Evolutionary conservation across 2,888 invertebrate genomes (phyloP).

Genomic region (Xanthorhoe designata): DNA sequence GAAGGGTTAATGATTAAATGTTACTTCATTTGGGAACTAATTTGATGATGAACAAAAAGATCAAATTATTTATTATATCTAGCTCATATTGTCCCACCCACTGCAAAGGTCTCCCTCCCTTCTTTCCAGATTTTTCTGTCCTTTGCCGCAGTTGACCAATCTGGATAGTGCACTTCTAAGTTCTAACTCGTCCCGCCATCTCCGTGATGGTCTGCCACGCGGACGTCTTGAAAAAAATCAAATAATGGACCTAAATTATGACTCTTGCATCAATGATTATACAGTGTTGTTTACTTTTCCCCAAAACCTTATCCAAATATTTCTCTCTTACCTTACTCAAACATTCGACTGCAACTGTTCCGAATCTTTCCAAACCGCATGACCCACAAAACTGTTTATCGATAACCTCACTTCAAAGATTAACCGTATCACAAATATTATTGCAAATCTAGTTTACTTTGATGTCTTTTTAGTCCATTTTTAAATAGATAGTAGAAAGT

Average conservation of each 20-base stretch:
- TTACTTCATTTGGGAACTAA: too few species aligned
- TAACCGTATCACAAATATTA: constrained; percentile 46
- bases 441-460: constrained; percentile 47
- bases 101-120: too few species aligned
- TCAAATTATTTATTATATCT: too few species aligned
- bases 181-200: too few species aligned
- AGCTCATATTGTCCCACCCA: too few species aligned
- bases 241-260: neutral
- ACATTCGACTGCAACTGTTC: constrained; percentile 21
- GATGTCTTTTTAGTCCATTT: constrained; percentile 30
- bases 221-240: neutral
- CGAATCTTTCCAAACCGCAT: constrained; percentile 37
- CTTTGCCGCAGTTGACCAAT: too few species aligned
- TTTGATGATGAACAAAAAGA: too few species aligned
- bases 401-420: constrained; percentile 45
- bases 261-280: neutral
- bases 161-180: too few species aligned
- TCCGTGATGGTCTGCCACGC: too few species aligned
- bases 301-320: constrained; percentile 2
- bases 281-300: neutral
- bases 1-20: too few species aligned
- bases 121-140: too few species aligned
- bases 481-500: neutral
- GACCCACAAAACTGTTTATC: constrained; percentile 38
- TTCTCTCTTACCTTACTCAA: constrained; percentile 3